These are phyloP conservation scores for Gymnothorax javanicus DNA, from an alignment of 2,797 vertebrate species.

Conservation along the genomic window DNA sequence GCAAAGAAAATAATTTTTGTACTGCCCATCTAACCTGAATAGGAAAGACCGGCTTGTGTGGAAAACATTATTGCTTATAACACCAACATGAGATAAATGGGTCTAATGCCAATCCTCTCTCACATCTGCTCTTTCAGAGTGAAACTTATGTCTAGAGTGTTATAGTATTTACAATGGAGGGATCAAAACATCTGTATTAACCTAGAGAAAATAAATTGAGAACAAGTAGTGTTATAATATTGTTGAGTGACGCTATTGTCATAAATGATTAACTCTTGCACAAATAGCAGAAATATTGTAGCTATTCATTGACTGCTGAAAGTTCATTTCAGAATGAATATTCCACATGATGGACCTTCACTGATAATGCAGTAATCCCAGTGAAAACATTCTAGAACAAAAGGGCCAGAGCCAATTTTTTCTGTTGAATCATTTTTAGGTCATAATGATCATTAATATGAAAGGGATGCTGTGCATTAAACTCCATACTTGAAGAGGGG, in stretches of 20 bases:
- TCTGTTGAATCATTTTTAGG: neutral
- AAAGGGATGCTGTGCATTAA: neutral
- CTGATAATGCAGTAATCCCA: neutral
- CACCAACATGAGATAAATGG: constrained; percentile 13
- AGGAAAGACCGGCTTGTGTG: neutral
- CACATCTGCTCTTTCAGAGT: neutral
- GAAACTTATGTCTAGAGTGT: neutral
- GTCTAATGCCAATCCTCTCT: constrained; percentile 2
- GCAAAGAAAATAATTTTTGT: constrained; percentile 39
- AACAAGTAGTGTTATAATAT: neutral
- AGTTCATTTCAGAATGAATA: neutral
- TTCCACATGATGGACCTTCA: neutral
- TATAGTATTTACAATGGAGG: neutral
- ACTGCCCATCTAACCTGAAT: constrained; percentile 32
- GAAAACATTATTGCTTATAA: neutral
- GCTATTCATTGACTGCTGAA: neutral
- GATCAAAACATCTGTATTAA: neutral
- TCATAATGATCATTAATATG: neutral
- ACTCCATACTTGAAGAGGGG: neutral
- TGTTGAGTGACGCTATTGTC: neutral
- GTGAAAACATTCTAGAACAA: neutral
- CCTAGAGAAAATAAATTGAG: neutral
- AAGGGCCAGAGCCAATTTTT: neutral
- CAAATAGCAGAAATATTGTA: neutral
- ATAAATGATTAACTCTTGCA: neutral